A percentile compares a stretch with the other conserved stretches of the same genome.
These are phyloP conservation scores for Buceros bicornis DNA, from an alignment of 2,797 vertebrate genomes.

Conservation along the genomic window DNA sequence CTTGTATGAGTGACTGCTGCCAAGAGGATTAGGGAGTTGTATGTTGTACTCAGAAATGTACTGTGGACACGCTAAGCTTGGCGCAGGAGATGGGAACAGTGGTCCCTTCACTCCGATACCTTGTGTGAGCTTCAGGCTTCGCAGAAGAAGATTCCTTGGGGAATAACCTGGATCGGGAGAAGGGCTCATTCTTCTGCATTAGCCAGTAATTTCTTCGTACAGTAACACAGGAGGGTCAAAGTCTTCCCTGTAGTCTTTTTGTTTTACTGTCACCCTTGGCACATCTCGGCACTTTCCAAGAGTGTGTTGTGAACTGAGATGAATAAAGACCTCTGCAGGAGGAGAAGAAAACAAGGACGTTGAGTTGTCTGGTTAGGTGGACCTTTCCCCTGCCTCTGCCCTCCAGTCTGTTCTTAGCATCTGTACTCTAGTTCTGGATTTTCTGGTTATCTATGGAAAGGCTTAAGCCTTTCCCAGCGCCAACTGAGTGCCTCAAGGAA, in stretches of 20 bases:
- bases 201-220: background rate
- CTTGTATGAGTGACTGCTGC: background rate
- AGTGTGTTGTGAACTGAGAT: background rate
- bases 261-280: background rate
- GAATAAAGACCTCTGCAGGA: background rate
- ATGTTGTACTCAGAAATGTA: background rate
- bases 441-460: background rate
- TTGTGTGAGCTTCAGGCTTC: conserved; percentile 3
- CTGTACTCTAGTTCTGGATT: background rate
- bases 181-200: background rate
- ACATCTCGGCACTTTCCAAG: background rate
- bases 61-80: background rate
- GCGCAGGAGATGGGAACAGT: background rate
- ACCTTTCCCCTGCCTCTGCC: background rate
- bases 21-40: conserved; percentile 32
- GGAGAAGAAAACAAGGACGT: background rate
- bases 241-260: background rate
- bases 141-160: background rate
- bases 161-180: background rate
- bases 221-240: background rate
- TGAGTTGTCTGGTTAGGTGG: background rate
- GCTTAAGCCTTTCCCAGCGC: background rate
- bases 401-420: background rate
- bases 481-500: background rate
- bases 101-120: background rate